phyloP scores from a whole-genome alignment of 1,140 invertebrate species.

The Harpegnathos saltator region DNA sequence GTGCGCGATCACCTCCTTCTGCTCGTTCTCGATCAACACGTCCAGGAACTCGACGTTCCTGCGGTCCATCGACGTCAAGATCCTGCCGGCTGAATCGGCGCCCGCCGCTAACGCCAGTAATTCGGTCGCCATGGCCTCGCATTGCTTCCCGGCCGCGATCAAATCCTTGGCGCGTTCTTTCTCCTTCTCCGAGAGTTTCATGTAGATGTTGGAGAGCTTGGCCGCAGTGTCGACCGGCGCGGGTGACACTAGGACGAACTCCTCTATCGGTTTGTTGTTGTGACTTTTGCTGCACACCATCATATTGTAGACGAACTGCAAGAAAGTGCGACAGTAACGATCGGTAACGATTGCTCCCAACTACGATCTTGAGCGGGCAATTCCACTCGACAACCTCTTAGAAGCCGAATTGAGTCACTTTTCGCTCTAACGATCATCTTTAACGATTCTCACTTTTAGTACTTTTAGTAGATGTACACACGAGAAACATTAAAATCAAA shows the following conservation, averaged over 20 bases:
- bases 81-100: constrained; percentile 95
- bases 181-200: constrained; percentile 95
- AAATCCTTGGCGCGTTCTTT: constrained; percentile 99
- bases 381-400: too few species aligned
- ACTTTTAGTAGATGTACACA: too few species aligned
- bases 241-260: constrained; percentile 98
- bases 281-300: constrained; percentile 99
- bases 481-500: too few species aligned
- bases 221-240: constrained; percentile 99
- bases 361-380: neutral
- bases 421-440: too few species aligned
- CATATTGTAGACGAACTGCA: constrained; percentile 98
- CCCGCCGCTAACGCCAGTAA: constrained; percentile 96
- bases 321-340: constrained; percentile 26
- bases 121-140: constrained; percentile 98
- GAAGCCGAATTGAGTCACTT: too few species aligned
- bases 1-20: constrained; percentile 98
- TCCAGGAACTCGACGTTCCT: constrained; percentile 98
- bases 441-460: too few species aligned
- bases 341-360: neutral
- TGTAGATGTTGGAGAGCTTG: constrained; percentile 97
- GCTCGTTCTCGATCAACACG: constrained; percentile 99
- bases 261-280: constrained; percentile 98
- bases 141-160: constrained; percentile 97
- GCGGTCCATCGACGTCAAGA: constrained; percentile 96